These are phyloP conservation scores for Elaeidobius kamerunicus DNA, from an alignment of 2,888 invertebrate genomes.

Conservation along the genomic window DNA sequence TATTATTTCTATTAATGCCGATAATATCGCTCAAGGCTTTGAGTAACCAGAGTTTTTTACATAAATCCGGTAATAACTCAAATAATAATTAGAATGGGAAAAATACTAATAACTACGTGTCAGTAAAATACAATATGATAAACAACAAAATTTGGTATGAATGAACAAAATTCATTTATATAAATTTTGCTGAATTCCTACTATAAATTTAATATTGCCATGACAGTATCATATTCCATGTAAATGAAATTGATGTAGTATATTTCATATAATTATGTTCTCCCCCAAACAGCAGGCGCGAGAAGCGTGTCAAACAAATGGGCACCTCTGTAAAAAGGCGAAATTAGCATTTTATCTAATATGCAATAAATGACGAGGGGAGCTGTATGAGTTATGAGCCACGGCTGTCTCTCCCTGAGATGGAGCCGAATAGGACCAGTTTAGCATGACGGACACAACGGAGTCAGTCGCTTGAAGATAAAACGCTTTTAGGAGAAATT, in stretches of 20 bases:
- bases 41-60: no score
- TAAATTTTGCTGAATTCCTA: no score
- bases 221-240: background rate
- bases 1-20: no score
- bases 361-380: slow-evolving; percentile 27
- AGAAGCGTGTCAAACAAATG: slow-evolving; percentile 26
- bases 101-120: no score
- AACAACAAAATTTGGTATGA: no score
- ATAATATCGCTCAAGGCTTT: no score
- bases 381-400: slow-evolving; percentile 22
- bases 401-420: slow-evolving; percentile 39
- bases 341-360: slow-evolving; percentile 33
- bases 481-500: slow-evolving; percentile 5
- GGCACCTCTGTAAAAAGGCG: slow-evolving; percentile 27
- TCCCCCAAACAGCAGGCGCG: background rate
- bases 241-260: background rate
- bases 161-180: no score
- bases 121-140: no score
- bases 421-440: slow-evolving; percentile 44
- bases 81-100: no score
- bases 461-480: background rate
- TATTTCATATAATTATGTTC: no score
- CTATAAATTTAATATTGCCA: background rate
- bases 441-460: slow-evolving; percentile 34
- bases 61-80: no score